Evolutionary conservation across 2,113 vertebrate genomes (phyloP), one percentile per base, ranked within the genome.

Genomic region (Triplophysa rosa): DNA sequence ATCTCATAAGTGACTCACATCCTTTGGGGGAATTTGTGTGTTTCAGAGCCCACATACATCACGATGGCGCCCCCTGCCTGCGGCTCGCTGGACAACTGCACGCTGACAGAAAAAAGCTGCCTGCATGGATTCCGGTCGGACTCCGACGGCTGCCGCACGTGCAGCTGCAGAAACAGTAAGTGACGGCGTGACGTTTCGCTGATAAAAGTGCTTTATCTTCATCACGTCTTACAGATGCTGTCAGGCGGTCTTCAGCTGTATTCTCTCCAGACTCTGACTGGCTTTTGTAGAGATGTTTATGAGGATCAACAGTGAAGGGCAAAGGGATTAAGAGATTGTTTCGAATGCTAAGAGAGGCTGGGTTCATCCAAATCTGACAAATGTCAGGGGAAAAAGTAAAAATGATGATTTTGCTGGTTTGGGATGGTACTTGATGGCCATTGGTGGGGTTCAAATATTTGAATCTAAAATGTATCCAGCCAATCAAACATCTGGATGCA

Each of bases 141-240:
- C 85, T 88, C 86, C 77, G 92, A 86, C 40, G 94, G 94, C 76
- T 97, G 95, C 84, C 94, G 89, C 67, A 90, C 87, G 56, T 97
- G 95, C 92, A 93, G 91, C 84, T 97, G 95, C 91, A 94, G 91
- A 90, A 94, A 88, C 75, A 92, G 95, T 97, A 87, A 95, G 82
- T 33, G 33, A 63, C n/a, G 1, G n/a, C 2, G 33, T n/a, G 52
- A 45, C 26, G 10, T 26, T 75, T 29, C 2, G 24, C 67, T 11
- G 9, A 4, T 21, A 67, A 29, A n/a, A 59, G 24, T 84, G 62
- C 37, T 69, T 7, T 21, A 63, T 42, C 68, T 77, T 67, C 70
- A 5, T 58, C 40, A 52, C 0, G 9, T 52, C 29, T 12, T 65
- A 8, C 56, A 80, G 26, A 40, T 14, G 72, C 62, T 77, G 78